Conservation (phyloP, 2,888 invertebrate species). For the Schizaphis graminum region DNA sequence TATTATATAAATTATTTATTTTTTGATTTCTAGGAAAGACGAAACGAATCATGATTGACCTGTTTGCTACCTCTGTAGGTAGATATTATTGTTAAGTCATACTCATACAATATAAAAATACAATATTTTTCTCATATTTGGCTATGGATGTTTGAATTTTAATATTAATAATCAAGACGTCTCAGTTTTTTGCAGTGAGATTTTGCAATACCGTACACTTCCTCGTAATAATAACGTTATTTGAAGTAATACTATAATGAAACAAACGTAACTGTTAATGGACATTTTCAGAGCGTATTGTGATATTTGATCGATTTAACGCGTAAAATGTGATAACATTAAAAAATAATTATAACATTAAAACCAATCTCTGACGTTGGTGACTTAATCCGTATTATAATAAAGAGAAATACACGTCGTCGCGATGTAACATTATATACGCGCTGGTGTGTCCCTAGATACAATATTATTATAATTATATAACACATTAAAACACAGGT, state of each 20-base stretch:
- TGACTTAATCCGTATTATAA: background rate
- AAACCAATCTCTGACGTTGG: background rate
- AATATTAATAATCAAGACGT: background rate
- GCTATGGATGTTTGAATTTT: background rate
- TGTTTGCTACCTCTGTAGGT: background rate
- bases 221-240: background rate
- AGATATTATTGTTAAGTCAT: background rate
- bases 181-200: background rate
- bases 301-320: background rate
- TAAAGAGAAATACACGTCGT: background rate
- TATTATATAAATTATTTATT: background rate
- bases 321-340: background rate
- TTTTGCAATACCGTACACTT: background rate
- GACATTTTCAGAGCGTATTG: background rate
- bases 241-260: background rate
- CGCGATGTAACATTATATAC: background rate
- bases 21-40: background rate
- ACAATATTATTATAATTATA: background rate
- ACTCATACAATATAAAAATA: background rate
- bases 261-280: background rate
- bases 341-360: background rate
- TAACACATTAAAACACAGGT: background rate
- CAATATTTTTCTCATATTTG: background rate
- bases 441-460: background rate
- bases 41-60: background rate